These are phyloP conservation scores for Chamaea fasciata DNA, from an alignment of 2,113 vertebrate genomes.

Conservation along the genomic window DNA sequence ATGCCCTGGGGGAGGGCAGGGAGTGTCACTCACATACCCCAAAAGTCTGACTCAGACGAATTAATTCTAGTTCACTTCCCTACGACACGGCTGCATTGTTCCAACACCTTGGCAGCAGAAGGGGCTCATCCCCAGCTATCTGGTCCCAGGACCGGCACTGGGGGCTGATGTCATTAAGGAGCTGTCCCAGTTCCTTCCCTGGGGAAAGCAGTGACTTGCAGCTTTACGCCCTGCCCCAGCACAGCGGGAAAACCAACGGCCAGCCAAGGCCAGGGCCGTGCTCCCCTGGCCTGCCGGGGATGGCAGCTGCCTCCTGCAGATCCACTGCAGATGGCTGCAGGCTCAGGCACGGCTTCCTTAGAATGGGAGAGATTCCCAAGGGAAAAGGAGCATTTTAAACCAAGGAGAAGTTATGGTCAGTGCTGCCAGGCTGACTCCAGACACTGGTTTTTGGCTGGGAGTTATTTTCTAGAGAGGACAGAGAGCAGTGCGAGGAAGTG, in stretches of 20 bases:
- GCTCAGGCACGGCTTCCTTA: background rate
- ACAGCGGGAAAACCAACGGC: constrained; percentile 49
- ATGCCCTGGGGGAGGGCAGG: constrained; percentile 44
- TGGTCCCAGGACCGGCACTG: constrained; percentile 21
- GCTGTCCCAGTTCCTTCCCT: constrained; percentile 69
- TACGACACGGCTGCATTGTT: constrained; percentile 73
- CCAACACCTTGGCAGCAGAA: constrained; percentile 55
- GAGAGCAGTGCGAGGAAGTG: background rate
- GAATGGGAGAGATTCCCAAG: background rate
- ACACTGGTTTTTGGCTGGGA: background rate
- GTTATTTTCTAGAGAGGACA: background rate
- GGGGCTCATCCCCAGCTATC: constrained; percentile 41
- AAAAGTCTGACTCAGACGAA: constrained; percentile 66
- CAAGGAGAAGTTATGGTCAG: background rate
- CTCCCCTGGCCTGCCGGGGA: background rate
- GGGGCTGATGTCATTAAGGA: background rate
- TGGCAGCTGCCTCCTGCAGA: constrained; percentile 2
- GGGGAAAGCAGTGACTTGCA: constrained; percentile 60
- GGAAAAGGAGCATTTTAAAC: background rate
- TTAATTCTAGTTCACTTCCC: constrained; percentile 77
- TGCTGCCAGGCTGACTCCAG: background rate
- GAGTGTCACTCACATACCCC: constrained; percentile 32
- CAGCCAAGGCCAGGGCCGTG: background rate
- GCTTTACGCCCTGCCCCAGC: constrained; percentile 28
- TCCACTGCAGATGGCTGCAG: background rate